Conservation (phyloP, 2,113 vertebrate species). For the Jaculus jaculus region DNA sequence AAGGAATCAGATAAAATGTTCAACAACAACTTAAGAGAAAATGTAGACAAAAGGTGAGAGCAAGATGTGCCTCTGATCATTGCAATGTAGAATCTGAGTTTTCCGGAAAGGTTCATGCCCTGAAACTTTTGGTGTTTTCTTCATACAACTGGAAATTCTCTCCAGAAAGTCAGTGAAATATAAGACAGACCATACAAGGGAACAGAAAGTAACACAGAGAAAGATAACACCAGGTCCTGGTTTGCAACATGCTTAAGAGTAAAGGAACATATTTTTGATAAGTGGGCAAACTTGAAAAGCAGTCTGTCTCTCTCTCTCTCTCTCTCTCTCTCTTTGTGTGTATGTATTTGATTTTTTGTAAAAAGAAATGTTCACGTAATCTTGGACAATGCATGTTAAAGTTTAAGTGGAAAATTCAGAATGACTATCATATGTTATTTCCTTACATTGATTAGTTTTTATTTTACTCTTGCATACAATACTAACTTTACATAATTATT, state of each 20-base stretch:
- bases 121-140: neutral
- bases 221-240: accelerated
- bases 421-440: neutral
- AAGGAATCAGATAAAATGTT: neutral
- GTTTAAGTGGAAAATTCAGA: neutral
- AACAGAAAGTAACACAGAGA: neutral
- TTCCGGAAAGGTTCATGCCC: neutral
- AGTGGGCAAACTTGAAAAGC: neutral
- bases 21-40: neutral
- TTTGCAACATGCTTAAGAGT: no score
- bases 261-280: neutral
- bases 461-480: neutral
- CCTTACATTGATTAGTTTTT: neutral
- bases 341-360: no score
- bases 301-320: no score
- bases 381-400: neutral
- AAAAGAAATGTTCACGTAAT: no score
- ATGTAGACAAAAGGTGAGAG: neutral
- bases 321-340: no score
- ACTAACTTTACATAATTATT: neutral
- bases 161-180: neutral
- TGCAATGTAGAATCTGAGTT: neutral
- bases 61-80: neutral
- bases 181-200: neutral
- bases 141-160: neutral